These are phyloP conservation scores for Novumbra hubbsi DNA, from an alignment of 2,797 vertebrate genomes.

Conservation along the genomic window DNA sequence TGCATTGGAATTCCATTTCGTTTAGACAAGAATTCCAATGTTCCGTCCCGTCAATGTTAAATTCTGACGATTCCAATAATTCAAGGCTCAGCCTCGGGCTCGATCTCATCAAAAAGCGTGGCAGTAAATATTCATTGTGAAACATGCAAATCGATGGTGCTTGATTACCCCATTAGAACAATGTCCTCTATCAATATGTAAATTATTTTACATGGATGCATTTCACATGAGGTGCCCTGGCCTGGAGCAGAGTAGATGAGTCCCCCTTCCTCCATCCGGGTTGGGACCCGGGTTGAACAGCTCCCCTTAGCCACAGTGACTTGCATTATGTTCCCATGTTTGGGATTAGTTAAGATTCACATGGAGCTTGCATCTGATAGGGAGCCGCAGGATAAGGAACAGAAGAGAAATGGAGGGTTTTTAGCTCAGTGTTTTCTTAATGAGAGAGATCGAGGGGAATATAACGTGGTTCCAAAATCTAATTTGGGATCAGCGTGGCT, in stretches of 20 bases:
- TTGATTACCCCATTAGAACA: conserved; percentile 53
- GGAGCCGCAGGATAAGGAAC: conserved; percentile 36
- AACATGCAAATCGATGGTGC: conserved; percentile 52
- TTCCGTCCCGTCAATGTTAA: conserved; percentile 28
- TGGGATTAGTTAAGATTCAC: conserved; percentile 71
- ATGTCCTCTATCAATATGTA: conserved; percentile 61
- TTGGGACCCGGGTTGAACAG: neutral
- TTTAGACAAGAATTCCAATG: neutral
- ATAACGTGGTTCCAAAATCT: conserved; percentile 3
- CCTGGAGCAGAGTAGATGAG: neutral
- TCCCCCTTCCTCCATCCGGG: neutral
- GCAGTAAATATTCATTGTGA: conserved; percentile 60
- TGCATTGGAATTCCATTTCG: neutral
- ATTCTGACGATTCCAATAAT: conserved; percentile 30
- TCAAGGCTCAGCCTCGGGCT: conserved; percentile 9
- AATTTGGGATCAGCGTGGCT: neutral
- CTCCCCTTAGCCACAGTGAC: conserved; percentile 49
- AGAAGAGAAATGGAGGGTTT: conserved; percentile 41
- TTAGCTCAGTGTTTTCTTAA: conserved; percentile 58
- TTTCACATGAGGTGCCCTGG: conserved; percentile 24
- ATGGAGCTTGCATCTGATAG: conserved; percentile 66
- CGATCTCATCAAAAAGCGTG: conserved; percentile 38
- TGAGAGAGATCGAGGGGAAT: conserved; percentile 37
- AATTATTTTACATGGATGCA: conserved; percentile 53
- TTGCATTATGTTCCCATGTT: conserved; percentile 78